Base-by-base conservation (phyloP, 2,888 invertebrate genomes). In the Nipponacmea schrenckii region DNA sequence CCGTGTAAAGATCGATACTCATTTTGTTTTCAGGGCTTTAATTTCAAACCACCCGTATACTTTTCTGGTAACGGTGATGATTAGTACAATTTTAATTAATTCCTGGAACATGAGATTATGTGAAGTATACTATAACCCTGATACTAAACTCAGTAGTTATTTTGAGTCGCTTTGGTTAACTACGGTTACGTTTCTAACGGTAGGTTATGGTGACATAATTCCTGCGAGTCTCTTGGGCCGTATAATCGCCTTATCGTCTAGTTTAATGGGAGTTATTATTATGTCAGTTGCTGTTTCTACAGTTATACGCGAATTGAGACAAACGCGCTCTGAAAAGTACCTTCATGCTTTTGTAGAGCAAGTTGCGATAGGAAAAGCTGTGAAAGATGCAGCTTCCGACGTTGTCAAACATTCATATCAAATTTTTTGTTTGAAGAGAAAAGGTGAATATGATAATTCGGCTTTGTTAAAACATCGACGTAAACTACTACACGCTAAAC, bases 161-260 rank as follows among this genome's bases (percentile, higher is more conserved):
- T 74, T 80, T 63, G 82, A 83, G 75, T 80, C 83, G n/a, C 74
- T 84, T 71, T 84, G 84, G 84, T 73, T 84, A 73, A 84, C 81
- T 20, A 80, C 83, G 12, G 83, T 84, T 4, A 84, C 84, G 24
- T 84, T 84, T 73, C 72, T 84, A 50, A 84, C 84, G 0, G 75
- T 84, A 12, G 84, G 84, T 15, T 84, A 84, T 68, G 83, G 84
- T 39, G 84, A 84, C 71, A 77, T 84, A n/a, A 80, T 83, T 39
- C 84, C 84, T 2, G 73, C 78, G 46, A 83, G 82, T 17, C 81
- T 81, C 56, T 84, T 83, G 68, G 84, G 83, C n/a, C n/a, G n/a
- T n/a, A n/a, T n/a, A n/a, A n/a, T 0, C 75, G 83, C 10, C 75
- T 84, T 12, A 80, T 84, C 62, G 80, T 82, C 83, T 0, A 83